These are phyloP conservation scores for Panagrolaimus sp. DNA, from an alignment of 1,140 invertebrate genomes.

Conservation along the genomic window DNA sequence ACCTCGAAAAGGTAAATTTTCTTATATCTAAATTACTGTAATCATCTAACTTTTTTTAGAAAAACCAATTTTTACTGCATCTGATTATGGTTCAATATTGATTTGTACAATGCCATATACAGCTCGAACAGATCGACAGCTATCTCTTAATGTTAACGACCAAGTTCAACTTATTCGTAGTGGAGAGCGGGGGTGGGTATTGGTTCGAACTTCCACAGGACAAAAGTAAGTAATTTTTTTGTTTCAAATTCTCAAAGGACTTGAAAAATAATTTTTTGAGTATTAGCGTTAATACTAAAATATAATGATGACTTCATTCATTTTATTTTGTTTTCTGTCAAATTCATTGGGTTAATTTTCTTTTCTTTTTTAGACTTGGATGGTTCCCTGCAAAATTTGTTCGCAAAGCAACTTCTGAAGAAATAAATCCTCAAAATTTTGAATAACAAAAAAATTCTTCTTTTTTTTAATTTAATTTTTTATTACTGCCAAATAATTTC, in stretches of 20 bases:
- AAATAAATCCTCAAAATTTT: neutral
- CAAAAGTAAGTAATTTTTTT: neutral
- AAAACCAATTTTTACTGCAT: conserved; percentile 6
- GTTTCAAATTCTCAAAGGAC: no score
- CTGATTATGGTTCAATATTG: conserved; percentile 5
- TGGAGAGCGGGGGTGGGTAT: conserved; percentile 7
- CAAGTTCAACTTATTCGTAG: neutral
- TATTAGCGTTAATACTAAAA: no score
- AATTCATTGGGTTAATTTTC: no score
- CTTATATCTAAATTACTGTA: neutral
- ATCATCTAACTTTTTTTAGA: neutral
- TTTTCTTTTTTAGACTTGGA: neutral
- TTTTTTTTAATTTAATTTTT: no score
- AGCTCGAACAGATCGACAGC: neutral
- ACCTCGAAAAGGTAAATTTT: neutral
- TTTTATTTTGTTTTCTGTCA: no score
- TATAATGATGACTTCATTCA: no score
- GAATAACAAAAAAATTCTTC: no score
- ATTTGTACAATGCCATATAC: neutral
- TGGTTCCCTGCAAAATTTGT: conserved; percentile 11
- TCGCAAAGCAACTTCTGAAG: conserved; percentile 1
- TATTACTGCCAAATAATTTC: no score
- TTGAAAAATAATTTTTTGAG: no score
- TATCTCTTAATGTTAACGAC: neutral
- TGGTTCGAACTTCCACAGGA: neutral